Evolutionary conservation across 2,113 vertebrate species (phyloP), one percentile per base, ranked within the genome.

Genomic region (Galbula dea): DNA sequence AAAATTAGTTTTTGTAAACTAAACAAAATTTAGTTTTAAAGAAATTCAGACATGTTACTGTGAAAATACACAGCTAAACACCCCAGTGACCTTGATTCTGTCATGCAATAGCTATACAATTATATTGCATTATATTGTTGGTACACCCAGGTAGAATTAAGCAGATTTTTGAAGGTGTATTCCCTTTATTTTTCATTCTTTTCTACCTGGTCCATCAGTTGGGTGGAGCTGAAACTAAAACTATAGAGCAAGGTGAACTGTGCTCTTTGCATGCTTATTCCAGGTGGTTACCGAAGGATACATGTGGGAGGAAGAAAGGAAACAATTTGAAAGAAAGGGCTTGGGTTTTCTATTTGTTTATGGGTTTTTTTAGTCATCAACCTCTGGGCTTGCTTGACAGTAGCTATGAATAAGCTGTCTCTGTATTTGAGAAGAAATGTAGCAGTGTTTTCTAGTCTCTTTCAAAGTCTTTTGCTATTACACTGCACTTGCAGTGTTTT

Each of bases 281-380:
- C 22, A 49, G 39, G 49, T 58, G 41, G 21, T 82, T 93, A 73
- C 66, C 96, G 79, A 83, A 93, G 80, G 66, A 77, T 83, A 43
- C 22, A 11, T n/a, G 83, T 86, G 89, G 75, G 79, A 92, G 80
- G 66, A 89, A 94, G 67, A 94, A 91, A 92, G 76, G 80, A 91
- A 95, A 87, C 29, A 12, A 83, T 79, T 49, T 73, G 57, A 92
- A 96, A 88, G 54, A 92, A 89, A 80, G n/a, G 43, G 68, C n/a
- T 86, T 88, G 46, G 29, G 43, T 26, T 94, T 83, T 73, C 63
- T 94, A 57, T 89, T 95, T 94, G 59, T 92, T 94, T 86, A 41
- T 76, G 32, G 3, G 32, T 3, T 39, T 65, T 90, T 94, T 95
- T 80, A 85, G 88, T 93, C 87, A 94, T 84, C 81, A 71, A 32